These are phyloP conservation scores for Ceratoteleas bidentatus DNA, from an alignment of 1,140 invertebrate genomes.

Conservation along the genomic window DNA sequence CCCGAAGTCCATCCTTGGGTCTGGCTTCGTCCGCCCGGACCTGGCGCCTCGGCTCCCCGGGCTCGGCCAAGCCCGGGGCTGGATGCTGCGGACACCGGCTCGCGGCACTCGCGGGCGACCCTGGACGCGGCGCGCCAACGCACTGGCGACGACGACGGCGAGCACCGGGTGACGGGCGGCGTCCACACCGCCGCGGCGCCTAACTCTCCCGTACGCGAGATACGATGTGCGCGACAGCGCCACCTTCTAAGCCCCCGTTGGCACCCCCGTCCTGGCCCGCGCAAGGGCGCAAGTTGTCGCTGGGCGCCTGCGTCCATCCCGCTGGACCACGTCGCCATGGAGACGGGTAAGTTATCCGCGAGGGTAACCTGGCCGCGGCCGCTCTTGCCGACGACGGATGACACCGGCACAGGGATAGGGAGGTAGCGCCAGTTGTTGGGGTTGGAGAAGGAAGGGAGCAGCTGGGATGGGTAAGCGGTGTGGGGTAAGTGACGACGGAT, in stretches of 20 bases:
- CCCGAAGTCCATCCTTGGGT: constrained; percentile 25
- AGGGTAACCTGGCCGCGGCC: constrained; percentile 6
- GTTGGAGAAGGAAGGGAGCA: neutral
- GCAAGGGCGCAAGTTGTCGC: constrained; percentile 53
- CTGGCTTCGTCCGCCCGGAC: neutral
- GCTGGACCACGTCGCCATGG: constrained; percentile 55
- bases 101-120: constrained; percentile 1
- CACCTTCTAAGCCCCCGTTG: constrained; percentile 66
- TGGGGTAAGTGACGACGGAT: no score
- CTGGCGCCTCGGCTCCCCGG: neutral
- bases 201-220: constrained; percentile 66
- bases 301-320: constrained; percentile 56
- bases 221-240: constrained; percentile 58
- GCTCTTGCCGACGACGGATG: constrained; percentile 39
- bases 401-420: neutral
- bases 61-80: neutral
- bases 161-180: constrained; percentile 69
- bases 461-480: neutral
- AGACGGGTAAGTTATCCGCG: neutral
- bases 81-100: no score
- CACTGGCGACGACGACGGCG: constrained; percentile 49
- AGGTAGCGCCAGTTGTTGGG: neutral
- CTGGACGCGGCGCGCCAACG: neutral
- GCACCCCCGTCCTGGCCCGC: constrained; percentile 25
- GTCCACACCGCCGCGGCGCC: constrained; percentile 72